Evolutionary conservation across 1,140 invertebrate species (phyloP), one percentile per base, ranked within the genome.

Genomic region (Platyscapa corneri): DNA sequence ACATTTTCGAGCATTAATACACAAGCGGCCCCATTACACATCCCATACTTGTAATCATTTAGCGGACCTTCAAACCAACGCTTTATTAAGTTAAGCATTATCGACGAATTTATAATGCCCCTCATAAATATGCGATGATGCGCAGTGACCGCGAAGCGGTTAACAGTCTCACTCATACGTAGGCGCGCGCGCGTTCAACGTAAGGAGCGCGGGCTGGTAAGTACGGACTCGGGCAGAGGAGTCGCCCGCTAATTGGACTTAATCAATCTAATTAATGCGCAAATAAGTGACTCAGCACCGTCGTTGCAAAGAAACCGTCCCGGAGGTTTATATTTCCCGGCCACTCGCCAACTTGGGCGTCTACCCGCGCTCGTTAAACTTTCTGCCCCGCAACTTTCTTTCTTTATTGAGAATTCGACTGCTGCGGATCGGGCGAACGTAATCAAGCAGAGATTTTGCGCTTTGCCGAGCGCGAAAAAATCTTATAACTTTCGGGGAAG

Each of bases 211-310:
- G 16, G 16, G 16, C 1, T 53, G 18, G 49, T 18, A 37, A 70
- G 34, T 39, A 27, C 70, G 39, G 37, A 72, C 0, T 14, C 18
- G 34, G n/a, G 34, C 32, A 46, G 49, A 67, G 60, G 32, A 80
- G 67, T 39, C 75, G 82, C 39, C 32, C 42, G 34, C 86, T 89
- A 88, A 89, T 89, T 89, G 85, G 87, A 86, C 88, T 88, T 88
- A 87, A 89, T 89, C 88, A 89, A 87, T 88, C 87, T 88, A 89
- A 89, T 89, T 89, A 89, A 89, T 89, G 85, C 85, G 74, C 67
- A 84, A 86, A 88, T 87, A 86, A 88, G 85, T 67, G 64, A 81
- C 37, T 72, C 76, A 79, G 76, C 65, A 56, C 32, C 60, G 56
- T 42, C 82, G 23, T 14, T 37, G 76, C 83, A 85, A 82, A 84